phyloP scores from a whole-genome alignment of 2,888 invertebrate species.

The Drosophila kanekoi region DNA sequence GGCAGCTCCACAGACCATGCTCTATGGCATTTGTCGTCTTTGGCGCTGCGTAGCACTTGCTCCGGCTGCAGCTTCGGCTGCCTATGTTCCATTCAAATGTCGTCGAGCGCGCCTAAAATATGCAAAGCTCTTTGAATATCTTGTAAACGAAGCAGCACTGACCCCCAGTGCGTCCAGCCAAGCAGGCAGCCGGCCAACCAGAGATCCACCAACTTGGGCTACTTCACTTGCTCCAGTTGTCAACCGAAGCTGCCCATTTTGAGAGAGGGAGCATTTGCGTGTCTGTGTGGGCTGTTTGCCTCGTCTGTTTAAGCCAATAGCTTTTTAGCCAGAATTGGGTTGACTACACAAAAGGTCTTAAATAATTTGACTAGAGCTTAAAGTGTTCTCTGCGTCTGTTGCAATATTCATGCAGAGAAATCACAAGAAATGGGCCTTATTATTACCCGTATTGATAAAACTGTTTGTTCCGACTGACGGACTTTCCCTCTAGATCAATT shows the following conservation, averaged over 20 bases:
- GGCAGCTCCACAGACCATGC: constrained; percentile 10
- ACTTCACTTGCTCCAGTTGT: constrained; percentile 69
- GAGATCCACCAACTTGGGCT: constrained; percentile 27
- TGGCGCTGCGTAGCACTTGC: constrained; percentile 70
- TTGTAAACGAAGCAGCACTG: constrained; percentile 73
- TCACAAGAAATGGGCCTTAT: too few relatives aligned
- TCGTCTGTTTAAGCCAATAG: constrained; percentile 35
- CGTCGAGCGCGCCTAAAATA: constrained; percentile 71
- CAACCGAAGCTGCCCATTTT: constrained; percentile 30
- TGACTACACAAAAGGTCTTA: constrained; percentile 14
- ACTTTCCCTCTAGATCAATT: too few relatives aligned
- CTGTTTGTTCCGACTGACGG: too few relatives aligned
- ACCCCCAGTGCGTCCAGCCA: constrained; percentile 61
- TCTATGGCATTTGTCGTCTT: constrained; percentile 44
- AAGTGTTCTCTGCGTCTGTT: not conserved
- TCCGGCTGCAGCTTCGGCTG: constrained; percentile 27
- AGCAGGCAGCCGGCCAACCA: constrained; percentile 6
- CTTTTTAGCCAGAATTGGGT: constrained; percentile 24
- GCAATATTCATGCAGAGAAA: too few relatives aligned
- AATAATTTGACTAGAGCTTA: constrained; percentile 20
- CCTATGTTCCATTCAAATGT: constrained; percentile 73
- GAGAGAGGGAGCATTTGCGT: constrained; percentile 14
- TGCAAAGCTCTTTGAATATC: constrained; percentile 76
- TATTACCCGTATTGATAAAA: too few relatives aligned
- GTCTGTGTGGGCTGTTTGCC: constrained; percentile 58